phyloP scores from a whole-genome alignment of 2,113 vertebrate genomes.

The Eulemur macaco region DNA sequence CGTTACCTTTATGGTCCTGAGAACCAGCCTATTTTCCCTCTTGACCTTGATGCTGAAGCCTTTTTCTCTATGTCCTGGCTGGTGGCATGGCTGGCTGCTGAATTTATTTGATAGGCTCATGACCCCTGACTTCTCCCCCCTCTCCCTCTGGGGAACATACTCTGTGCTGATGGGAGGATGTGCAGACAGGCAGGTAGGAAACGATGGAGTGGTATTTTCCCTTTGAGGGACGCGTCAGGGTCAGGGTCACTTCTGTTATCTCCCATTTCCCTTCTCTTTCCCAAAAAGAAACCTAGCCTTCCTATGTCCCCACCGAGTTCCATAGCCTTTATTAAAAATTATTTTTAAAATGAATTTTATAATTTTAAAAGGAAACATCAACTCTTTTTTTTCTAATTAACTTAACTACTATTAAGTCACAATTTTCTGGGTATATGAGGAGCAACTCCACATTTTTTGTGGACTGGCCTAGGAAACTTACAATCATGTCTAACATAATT shows the following conservation, averaged over 20 bases:
- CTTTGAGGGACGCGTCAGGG: background rate
- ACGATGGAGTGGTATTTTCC: background rate
- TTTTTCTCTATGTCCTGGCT: background rate
- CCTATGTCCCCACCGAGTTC: background rate
- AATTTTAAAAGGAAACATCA: background rate
- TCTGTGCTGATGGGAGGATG: background rate
- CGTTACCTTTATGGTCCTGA: background rate
- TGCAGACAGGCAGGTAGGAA: background rate
- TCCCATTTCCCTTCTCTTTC: background rate
- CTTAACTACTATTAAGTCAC: background rate
- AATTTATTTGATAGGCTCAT: background rate
- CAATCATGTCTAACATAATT: background rate
- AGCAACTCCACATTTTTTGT: background rate
- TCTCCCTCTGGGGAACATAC: background rate
- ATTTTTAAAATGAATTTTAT: background rate
- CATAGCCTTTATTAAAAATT: background rate
- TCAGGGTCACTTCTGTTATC: background rate
- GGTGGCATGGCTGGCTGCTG: background rate
- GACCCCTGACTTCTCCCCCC: background rate
- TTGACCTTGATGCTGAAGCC: background rate
- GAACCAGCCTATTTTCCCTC: background rate
- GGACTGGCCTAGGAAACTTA: background rate
- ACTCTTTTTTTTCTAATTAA: background rate
- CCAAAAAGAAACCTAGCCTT: background rate
- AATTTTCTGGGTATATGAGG: background rate